Conservation (phyloP, 64 coral and sea anemone genomes). For the Pocillopora verrucosa region DNA sequence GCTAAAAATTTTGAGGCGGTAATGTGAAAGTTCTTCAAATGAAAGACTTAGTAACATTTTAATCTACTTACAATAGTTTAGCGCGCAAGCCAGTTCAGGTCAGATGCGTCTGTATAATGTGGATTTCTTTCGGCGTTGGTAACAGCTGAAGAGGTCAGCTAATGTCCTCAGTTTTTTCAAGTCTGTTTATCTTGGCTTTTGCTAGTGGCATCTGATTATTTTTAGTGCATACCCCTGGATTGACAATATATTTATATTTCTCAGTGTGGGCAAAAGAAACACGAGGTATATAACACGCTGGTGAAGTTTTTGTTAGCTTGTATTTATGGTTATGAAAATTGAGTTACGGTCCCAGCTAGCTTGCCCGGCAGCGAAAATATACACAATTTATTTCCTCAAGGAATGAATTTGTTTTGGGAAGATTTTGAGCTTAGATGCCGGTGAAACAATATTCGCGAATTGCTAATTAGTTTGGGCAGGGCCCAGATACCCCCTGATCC, state of each 20-base stretch:
- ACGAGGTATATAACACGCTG: background rate
- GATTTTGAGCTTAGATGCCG: background rate
- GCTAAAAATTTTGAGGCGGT: no score
- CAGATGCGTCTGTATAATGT: background rate
- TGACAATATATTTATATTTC: conserved; percentile 38
- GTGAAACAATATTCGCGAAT: no score
- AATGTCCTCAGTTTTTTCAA: conserved; percentile 21
- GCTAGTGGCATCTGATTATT: background rate
- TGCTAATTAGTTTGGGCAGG: background rate
- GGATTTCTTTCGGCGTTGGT: background rate
- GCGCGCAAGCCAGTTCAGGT: background rate
- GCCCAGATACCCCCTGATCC: conserved; percentile 1
- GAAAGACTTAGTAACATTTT: background rate
- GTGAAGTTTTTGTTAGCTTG: background rate
- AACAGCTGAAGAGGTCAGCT: background rate
- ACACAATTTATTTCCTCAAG: no score
- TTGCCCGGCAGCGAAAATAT: no score
- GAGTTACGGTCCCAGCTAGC: no score
- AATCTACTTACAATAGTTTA: background rate
- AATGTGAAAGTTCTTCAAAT: no score
- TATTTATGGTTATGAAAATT: background rate
- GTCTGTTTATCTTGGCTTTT: conserved; percentile 43
- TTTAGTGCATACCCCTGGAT: conserved; percentile 11
- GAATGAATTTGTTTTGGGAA: no score
- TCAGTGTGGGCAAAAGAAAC: conserved; percentile 35